Conservation (phyloP, 1,140 invertebrate species). For the Drosophila arizonae region DNA sequence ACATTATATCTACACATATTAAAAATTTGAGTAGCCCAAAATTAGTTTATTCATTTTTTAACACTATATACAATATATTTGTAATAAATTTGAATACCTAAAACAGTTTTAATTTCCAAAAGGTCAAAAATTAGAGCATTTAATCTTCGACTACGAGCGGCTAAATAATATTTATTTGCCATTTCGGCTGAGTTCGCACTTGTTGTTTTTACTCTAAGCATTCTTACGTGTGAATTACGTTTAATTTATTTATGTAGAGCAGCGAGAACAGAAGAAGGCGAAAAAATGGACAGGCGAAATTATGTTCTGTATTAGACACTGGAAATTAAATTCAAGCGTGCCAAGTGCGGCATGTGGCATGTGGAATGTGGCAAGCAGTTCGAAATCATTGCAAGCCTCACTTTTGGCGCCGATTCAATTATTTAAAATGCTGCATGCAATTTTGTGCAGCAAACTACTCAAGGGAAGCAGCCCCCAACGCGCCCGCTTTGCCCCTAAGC, state of each 20-base stretch:
- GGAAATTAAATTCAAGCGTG: constrained; percentile 45
- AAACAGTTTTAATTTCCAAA: too few species aligned
- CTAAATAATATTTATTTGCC: neutral
- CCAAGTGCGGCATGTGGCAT: constrained; percentile 1
- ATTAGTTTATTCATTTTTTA: too few species aligned
- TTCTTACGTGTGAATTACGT: constrained; percentile 46
- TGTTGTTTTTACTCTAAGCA: neutral
- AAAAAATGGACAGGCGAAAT: neutral
- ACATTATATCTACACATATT: too few species aligned
- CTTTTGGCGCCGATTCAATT: constrained; percentile 57
- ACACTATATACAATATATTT: too few species aligned
- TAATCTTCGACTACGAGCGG: neutral
- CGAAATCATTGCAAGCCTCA: constrained; percentile 42
- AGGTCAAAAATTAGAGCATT: neutral
- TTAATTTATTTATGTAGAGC: constrained; percentile 54
- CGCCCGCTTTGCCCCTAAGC: neutral
- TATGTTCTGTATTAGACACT: constrained; percentile 41
- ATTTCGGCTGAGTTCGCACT: neutral
- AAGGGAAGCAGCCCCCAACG: constrained; percentile 6
- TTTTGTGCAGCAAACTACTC: constrained; percentile 32
- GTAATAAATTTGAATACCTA: too few species aligned
- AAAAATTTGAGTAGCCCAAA: too few species aligned
- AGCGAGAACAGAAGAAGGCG: constrained; percentile 13
- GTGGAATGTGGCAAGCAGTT: constrained; percentile 14
- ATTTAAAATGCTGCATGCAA: constrained; percentile 65